A percentile compares a stretch with the other conserved stretches of the same genome.
Conservation (phyloP, 2,113 vertebrate genomes). For the Cephalopholis sonnerati region DNA sequence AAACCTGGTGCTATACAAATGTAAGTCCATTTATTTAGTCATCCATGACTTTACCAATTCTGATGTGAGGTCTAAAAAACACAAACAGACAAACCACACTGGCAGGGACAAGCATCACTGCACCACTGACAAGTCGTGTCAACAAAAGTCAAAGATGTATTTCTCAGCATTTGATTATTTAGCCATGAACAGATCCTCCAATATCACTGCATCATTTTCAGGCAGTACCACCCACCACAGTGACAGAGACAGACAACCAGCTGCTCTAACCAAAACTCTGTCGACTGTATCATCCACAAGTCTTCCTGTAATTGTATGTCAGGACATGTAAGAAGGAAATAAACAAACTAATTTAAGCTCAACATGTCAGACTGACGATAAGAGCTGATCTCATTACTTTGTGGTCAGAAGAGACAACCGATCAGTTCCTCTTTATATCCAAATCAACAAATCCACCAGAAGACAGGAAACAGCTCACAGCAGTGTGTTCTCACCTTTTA, state of each 20-base stretch:
- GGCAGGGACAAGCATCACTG: background rate
- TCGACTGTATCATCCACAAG: background rate
- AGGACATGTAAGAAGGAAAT: background rate
- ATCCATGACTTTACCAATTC: no score
- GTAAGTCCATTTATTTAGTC: no score
- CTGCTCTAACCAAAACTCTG: background rate
- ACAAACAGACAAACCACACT: background rate
- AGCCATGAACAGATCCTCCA: background rate
- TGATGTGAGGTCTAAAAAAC: no score
- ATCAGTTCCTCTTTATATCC: background rate
- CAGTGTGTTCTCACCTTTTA: slow-evolving; percentile 90
- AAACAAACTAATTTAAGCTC: background rate
- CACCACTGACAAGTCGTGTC: background rate
- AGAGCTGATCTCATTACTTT: background rate
- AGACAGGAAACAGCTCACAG: background rate
- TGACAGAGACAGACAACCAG: background rate
- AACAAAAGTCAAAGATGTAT: background rate
- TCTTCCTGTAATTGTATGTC: background rate
- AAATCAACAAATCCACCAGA: background rate
- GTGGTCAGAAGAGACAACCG: background rate
- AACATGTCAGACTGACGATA: background rate
- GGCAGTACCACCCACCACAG: background rate
- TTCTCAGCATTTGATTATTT: background rate
- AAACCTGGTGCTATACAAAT: no score
- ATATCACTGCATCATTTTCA: background rate